Conservation (phyloP, 2,797 vertebrate genomes). For the Pseudomugil tenellus region DNA sequence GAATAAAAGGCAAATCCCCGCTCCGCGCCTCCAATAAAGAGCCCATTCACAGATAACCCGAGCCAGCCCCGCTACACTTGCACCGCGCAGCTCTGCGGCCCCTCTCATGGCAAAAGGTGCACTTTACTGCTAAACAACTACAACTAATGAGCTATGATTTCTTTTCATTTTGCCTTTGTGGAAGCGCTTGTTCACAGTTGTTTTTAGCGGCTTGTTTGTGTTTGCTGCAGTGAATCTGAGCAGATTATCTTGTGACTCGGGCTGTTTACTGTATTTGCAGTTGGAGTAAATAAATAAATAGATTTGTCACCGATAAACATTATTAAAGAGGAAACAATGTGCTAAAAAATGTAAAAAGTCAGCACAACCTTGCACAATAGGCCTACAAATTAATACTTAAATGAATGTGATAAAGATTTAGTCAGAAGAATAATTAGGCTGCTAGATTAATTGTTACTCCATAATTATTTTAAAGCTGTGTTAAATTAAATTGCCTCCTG, state of each 20-base stretch:
- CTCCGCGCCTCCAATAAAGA: slow-evolving; percentile 93
- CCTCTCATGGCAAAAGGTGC: slow-evolving; percentile 36
- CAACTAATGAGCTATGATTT: slow-evolving; percentile 63
- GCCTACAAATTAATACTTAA: neutral
- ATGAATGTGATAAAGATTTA: neutral
- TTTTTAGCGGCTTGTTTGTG: slow-evolving; percentile 41
- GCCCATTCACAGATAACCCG: slow-evolving; percentile 91
- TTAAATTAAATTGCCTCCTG: slow-evolving; percentile 1
- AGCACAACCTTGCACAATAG: neutral
- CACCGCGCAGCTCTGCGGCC: slow-evolving; percentile 76
- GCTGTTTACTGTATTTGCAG: slow-evolving; percentile 33
- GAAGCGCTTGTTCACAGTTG: slow-evolving; percentile 31
- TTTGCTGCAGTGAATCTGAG: slow-evolving; percentile 34
- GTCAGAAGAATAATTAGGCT: neutral
- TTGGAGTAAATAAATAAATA: slow-evolving; percentile 31
- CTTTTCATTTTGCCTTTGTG: slow-evolving; percentile 38
- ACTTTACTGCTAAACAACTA: slow-evolving; percentile 53
- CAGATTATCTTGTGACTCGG: slow-evolving; percentile 39
- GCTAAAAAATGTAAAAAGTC: neutral
- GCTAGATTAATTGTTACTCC: neutral
- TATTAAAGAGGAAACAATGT: neutral
- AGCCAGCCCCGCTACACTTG: slow-evolving; percentile 90
- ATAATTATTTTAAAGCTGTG: neutral
- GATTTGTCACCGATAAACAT: slow-evolving; percentile 19
- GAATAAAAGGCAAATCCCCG: slow-evolving; percentile 98